A percentile compares a stretch with the other conserved stretches of the same genome.
Conservation (phyloP, 2,888 invertebrate species). For the Minunthozetes semirufus region DNA sequence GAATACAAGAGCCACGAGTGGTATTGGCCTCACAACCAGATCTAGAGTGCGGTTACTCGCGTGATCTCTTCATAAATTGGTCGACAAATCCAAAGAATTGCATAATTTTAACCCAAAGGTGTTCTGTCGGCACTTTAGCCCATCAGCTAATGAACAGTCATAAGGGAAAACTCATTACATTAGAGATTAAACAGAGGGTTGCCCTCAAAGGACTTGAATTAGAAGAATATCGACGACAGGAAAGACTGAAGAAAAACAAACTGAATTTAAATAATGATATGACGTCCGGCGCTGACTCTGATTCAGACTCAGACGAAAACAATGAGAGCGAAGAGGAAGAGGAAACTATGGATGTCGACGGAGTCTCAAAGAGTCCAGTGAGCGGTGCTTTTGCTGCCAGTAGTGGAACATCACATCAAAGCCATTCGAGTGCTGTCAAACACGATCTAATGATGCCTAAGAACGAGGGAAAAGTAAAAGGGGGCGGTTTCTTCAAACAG, state of each 20-base stretch:
- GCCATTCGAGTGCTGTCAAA: conserved; percentile 48
- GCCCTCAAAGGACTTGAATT: conserved; percentile 55
- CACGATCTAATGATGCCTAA: conserved; percentile 69
- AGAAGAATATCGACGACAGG: conserved; percentile 52
- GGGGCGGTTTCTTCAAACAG: conserved; percentile 73
- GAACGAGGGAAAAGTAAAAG: conserved; percentile 48
- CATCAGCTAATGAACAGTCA: conserved; percentile 53
- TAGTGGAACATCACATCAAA: background rate
- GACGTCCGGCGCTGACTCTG: conserved; percentile 41
- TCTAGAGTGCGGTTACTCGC: conserved; percentile 86
- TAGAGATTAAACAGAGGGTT: conserved; percentile 52
- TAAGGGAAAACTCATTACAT: conserved; percentile 31
- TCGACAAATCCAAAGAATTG: conserved; percentile 83
- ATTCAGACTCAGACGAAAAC: conserved; percentile 62
- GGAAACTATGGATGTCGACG: conserved; percentile 63
- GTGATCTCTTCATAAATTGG: conserved; percentile 92
- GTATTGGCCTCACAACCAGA: conserved; percentile 92
- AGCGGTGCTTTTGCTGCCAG: background rate
- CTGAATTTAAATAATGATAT: background rate
- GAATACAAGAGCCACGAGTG: conserved; percentile 85
- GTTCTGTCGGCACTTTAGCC: conserved; percentile 57
- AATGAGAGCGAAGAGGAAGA: conserved; percentile 64
- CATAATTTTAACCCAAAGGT: conserved; percentile 76
- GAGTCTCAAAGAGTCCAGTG: background rate
- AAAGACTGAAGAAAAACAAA: conserved; percentile 48